These are phyloP conservation scores for Aphelocoma coerulescens DNA, from an alignment of 2,113 vertebrate genomes.

Conservation along the genomic window DNA sequence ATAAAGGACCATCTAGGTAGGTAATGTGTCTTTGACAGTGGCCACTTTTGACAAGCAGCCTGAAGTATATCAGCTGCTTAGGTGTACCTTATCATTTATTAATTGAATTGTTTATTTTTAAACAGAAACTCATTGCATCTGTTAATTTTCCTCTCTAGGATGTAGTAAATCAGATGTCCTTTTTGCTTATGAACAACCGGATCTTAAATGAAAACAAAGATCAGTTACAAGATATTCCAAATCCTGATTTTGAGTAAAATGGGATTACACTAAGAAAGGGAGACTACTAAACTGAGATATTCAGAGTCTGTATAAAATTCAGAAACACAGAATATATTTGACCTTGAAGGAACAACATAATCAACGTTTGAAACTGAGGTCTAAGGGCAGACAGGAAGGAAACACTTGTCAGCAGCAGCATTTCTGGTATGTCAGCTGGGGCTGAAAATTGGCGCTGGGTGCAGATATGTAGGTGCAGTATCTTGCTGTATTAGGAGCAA, in stretches of 20 bases:
- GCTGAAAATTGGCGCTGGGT: accelerated
- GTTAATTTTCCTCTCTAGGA: neutral
- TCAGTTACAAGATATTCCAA: neutral
- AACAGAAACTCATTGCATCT: neutral
- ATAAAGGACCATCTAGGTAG: neutral
- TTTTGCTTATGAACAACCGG: neutral
- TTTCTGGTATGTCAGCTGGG: neutral
- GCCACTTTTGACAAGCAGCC: neutral
- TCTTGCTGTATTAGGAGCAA: neutral
- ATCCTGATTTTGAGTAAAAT: neutral
- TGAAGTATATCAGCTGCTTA: neutral
- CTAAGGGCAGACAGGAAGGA: neutral
- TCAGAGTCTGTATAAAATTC: neutral
- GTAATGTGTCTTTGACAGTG: neutral
- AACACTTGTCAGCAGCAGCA: neutral
- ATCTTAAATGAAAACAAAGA: neutral
- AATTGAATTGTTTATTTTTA: neutral
- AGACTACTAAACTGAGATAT: neutral
- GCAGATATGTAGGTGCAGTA: neutral
- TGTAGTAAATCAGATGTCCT: neutral
- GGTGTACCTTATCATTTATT: neutral
- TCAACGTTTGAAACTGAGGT: neutral
- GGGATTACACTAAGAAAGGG: neutral
- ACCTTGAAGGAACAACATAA: neutral
- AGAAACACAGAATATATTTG: accelerated